These are phyloP conservation scores for Cottus gobio DNA, from an alignment of 2,113 vertebrate genomes.

Conservation along the genomic window DNA sequence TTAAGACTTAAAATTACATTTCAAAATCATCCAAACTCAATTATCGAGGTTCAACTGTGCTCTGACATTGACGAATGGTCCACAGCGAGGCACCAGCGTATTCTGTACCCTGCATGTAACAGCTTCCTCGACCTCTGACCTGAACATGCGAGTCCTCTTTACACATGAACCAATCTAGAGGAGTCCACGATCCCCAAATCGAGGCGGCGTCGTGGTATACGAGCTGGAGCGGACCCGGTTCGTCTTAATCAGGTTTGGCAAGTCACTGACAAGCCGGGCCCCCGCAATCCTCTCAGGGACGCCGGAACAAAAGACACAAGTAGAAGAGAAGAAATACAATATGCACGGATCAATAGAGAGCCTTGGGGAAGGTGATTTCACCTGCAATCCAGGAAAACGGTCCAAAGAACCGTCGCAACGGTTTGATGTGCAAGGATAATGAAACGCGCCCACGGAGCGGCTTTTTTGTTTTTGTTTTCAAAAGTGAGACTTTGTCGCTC, in stretches of 20 bases:
- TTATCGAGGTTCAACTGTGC: background rate
- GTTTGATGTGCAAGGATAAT: constrained; percentile 16
- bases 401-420: constrained; percentile 30
- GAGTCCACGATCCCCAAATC: background rate
- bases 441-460: constrained; percentile 10
- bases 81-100: background rate
- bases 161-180: background rate
- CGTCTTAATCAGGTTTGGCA: constrained; percentile 46
- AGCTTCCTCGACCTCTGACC: background rate
- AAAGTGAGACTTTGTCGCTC: background rate
- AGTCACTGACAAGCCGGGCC: constrained; percentile 30
- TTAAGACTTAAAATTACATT: background rate
- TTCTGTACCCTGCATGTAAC: background rate
- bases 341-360: constrained; percentile 39
- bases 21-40: background rate
- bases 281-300: constrained; percentile 35
- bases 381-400: constrained; percentile 10
- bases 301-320: constrained; percentile 28
- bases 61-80: background rate
- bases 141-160: background rate
- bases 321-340: constrained; percentile 32
- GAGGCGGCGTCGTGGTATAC: constrained; percentile 11
- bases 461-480: background rate
- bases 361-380: constrained; percentile 5
- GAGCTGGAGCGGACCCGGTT: constrained; percentile 2